Conservation (phyloP, 2,888 invertebrate genomes). For the Trypoxylon attenuatum region DNA sequence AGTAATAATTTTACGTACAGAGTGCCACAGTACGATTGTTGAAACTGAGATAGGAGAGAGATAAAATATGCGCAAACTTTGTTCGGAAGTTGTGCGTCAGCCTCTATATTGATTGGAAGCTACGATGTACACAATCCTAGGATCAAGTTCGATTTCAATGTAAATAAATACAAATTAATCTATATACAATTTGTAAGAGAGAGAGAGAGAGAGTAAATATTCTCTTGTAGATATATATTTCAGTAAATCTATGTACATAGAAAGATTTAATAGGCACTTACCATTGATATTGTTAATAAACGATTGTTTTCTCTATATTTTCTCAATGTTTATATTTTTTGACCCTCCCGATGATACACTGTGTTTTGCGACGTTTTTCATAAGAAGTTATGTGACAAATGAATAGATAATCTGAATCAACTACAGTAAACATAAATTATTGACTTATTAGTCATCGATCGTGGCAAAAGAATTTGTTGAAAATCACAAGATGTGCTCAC, state of each 20-base stretch:
- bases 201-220: slow-evolving; percentile 19
- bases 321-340: not conserved
- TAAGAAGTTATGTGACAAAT: too few species aligned
- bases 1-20: slow-evolving; percentile 91
- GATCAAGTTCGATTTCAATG: slow-evolving; percentile 39
- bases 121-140: slow-evolving; percentile 51
- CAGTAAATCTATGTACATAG: slow-evolving; percentile 50
- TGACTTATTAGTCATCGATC: slow-evolving; percentile 6
- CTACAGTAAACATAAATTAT: too few species aligned
- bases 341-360: too few species aligned
- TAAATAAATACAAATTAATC: slow-evolving; percentile 34
- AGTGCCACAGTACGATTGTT: slow-evolving; percentile 88
- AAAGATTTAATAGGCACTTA: slow-evolving; percentile 46
- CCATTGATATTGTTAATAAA: slow-evolving; percentile 49
- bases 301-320: slow-evolving; percentile 31
- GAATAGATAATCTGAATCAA: too few species aligned
- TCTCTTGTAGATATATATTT: slow-evolving; percentile 52
- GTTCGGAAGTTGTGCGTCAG: slow-evolving; percentile 30
- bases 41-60: slow-evolving; percentile 50
- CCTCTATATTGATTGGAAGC: slow-evolving; percentile 40
- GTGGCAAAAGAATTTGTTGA: not conserved
- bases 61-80: too few species aligned
- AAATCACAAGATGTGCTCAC: not conserved
- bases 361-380: too few species aligned
- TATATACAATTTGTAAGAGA: slow-evolving; percentile 34